Percentiles rank a stretch among this genome's conserved stretches.
Conservation (phyloP, 2,113 vertebrate genomes). For the Phalacrocorax pelagicus region DNA sequence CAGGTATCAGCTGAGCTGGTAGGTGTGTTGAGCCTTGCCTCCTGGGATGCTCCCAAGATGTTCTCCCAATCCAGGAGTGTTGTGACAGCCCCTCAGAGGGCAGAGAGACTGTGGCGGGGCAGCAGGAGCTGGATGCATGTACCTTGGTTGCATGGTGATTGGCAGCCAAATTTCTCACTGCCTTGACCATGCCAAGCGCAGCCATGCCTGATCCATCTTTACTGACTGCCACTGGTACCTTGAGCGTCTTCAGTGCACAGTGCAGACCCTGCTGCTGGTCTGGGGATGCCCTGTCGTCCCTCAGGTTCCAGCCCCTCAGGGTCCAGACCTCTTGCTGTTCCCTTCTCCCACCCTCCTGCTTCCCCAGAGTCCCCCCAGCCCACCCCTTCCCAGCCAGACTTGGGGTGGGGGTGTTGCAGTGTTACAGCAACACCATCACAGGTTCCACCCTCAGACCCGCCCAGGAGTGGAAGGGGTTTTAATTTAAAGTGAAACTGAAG, state of each 20-base stretch:
- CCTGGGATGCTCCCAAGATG: neutral
- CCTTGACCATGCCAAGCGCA: neutral
- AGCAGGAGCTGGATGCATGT: neutral
- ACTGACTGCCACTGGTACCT: neutral
- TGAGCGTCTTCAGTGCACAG: neutral
- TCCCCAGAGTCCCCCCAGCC: neutral
- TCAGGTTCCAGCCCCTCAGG: neutral
- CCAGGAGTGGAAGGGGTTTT: neutral
- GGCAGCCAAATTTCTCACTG: neutral
- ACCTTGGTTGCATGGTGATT: neutral
- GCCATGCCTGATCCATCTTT: neutral
- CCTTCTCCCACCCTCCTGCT: neutral
- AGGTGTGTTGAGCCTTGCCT: neutral
- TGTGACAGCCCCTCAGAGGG: neutral
- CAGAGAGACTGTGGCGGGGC: accelerated
- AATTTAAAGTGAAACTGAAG: neutral
- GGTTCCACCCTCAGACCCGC: neutral
- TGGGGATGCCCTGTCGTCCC: neutral
- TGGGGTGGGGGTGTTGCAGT: too few relatives aligned
- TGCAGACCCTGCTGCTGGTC: neutral
- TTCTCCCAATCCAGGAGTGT: neutral
- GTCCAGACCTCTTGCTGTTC: neutral
- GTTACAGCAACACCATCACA: neutral
- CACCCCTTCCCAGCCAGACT: neutral
- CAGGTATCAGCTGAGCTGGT: neutral